Evolutionary conservation across 2,888 invertebrate species (phyloP).

Genomic region (Unio pictorum): DNA sequence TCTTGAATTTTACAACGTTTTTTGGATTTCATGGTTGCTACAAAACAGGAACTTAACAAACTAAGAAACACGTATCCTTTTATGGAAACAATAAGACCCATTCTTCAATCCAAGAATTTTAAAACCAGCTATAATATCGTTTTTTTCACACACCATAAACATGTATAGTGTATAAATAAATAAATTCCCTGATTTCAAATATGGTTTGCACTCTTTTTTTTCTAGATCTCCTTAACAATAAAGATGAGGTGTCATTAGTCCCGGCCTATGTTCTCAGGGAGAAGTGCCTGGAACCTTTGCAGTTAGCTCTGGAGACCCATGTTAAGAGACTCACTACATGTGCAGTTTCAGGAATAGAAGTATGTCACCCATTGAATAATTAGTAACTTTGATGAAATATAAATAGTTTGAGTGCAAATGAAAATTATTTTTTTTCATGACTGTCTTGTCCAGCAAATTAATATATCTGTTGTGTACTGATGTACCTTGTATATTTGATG

Average conservation of each 20-base stretch:
- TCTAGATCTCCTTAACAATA: constrained; percentile 56
- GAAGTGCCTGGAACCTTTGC: constrained; percentile 87
- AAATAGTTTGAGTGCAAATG: too few species aligned
- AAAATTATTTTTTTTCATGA: too few species aligned
- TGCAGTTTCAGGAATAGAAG: constrained; percentile 91
- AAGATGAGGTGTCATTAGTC: constrained; percentile 38
- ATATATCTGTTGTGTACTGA: too few species aligned
- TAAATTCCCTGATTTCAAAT: background rate
- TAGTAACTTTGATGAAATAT: background rate
- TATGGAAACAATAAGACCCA: too few species aligned
- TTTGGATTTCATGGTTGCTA: background rate
- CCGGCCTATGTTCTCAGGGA: constrained; percentile 72
- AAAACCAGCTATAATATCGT: too few species aligned
- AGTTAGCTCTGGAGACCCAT: constrained; percentile 89
- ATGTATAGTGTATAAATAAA: too few species aligned
- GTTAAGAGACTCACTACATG: constrained; percentile 86
- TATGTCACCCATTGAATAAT: constrained; percentile 71
- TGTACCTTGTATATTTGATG: too few species aligned
- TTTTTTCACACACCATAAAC: background rate
- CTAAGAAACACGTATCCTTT: background rate
- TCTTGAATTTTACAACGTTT: background rate
- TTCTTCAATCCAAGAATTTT: too few species aligned
- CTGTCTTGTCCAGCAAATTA: too few species aligned
- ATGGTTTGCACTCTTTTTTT: constrained; percentile 6
- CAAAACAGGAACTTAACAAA: background rate